phyloP scores from a whole-genome alignment of 2,888 invertebrate species.

The Pinctada fucata region DNA sequence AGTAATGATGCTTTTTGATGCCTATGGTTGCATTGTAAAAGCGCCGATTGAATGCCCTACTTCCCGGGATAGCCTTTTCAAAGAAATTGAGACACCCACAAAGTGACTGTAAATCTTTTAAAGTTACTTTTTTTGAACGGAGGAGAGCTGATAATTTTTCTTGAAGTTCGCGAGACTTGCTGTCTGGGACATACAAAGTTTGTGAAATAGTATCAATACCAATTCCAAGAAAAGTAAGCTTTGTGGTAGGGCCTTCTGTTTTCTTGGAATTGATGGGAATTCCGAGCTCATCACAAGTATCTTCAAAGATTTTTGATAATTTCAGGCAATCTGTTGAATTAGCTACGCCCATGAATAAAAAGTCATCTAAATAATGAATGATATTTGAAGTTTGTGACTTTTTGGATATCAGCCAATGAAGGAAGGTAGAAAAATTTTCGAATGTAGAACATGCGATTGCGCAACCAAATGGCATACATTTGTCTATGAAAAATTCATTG shows the following conservation, averaged over 20 bases:
- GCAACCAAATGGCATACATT: neutral
- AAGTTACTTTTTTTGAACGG: neutral
- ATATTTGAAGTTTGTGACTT: neutral
- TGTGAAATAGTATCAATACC: constrained; percentile 8
- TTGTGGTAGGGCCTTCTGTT: too few species aligned
- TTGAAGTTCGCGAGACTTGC: constrained; percentile 3
- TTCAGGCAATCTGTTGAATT: neutral
- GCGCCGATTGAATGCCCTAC: constrained; percentile 4
- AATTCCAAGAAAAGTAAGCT: constrained; percentile 4
- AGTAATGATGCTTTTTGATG: too few species aligned
- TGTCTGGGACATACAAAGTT: constrained; percentile 8
- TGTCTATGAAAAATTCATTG: constrained; percentile 6
- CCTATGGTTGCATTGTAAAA: too few species aligned
- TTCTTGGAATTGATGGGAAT: neutral
- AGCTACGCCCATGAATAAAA: neutral
- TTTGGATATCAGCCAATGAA: neutral
- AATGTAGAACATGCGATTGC: neutral
- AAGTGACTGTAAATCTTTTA: constrained; percentile 11
- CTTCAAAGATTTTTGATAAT: neutral
- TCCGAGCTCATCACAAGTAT: neutral
- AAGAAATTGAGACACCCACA: neutral
- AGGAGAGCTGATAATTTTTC: neutral
- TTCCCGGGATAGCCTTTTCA: neutral
- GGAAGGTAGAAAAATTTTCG: neutral
- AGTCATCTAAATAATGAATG: neutral